Evolutionary conservation across 2,113 vertebrate genomes (phyloP).

Genomic region (Sinocyclocheilus rhinocerous): DNA sequence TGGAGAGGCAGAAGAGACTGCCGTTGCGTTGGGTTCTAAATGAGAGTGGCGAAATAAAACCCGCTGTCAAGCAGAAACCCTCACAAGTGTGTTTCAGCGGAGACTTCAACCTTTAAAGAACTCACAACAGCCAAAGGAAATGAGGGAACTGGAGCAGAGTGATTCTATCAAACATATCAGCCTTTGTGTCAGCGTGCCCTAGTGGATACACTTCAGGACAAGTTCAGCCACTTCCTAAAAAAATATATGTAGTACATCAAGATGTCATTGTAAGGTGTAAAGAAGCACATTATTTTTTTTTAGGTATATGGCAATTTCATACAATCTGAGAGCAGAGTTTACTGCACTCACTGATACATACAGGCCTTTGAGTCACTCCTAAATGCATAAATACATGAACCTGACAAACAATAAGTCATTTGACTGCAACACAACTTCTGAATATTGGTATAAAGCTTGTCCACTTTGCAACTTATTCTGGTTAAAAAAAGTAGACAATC

Average conservation of each 20-base stretch:
- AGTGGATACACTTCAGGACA: slow-evolving; percentile 1
- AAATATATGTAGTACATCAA: too few species aligned
- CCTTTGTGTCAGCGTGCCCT: background rate
- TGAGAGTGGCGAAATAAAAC: background rate
- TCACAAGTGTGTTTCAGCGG: background rate
- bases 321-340: too few species aligned
- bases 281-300: background rate
- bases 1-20: background rate
- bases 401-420: background rate
- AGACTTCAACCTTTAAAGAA: slow-evolving; percentile 30
- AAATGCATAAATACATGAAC: background rate
- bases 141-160: slow-evolving; percentile 1
- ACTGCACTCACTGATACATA: background rate
- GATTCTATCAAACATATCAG: slow-evolving; percentile 23
- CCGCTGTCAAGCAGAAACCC: slow-evolving; percentile 8
- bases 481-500: too few species aligned
- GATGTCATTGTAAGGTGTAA: background rate
- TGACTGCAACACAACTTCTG: background rate
- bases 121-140: background rate
- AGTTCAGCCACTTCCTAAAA: too few species aligned
- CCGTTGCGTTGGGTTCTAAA: background rate
- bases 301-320: background rate
- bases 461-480: background rate
- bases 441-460: background rate
- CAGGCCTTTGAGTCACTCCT: background rate